Evolutionary conservation across 1,140 invertebrate species (phyloP), one percentile per base, ranked within the genome.

Genomic region (Lasioglossum baleicum): DNA sequence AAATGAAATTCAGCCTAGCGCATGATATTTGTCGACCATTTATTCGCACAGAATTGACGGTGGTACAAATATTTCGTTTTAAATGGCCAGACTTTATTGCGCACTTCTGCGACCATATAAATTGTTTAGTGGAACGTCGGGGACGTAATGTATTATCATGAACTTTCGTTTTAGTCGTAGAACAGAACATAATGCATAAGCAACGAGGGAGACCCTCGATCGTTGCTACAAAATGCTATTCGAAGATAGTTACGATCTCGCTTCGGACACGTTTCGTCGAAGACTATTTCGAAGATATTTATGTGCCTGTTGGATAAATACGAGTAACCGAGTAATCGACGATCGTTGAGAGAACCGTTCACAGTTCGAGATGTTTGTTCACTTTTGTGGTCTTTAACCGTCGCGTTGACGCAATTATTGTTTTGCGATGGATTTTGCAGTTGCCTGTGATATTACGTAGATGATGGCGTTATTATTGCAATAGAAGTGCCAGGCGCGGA

Each of bases 401-500:
- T n/a, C n/a, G n/a, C n/a, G n/a, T n/a, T n/a, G n/a, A n/a, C n/a
- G n/a, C n/a, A n/a, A n/a, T n/a, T n/a, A 68, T 76, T 69, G 58
- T 77, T 67, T 70, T 72, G 69, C 66, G 69, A 26, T 80, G 85
- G 67, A 82, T 22, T 64, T 82, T 76, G 76, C 75, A 76, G 83
- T 83, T 86, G 68, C 85, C 85, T 85, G 83, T 83, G 84, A 86
- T 85, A 85, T 85, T 80, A 85, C 65, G 81, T 83, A 83, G 80
- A 75, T 60, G 75, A 86, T 84, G 64, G 64, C 67, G 42, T 60
- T 65, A 53, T 81, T 70, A 58, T 84, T 81, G 81, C 79, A 61
- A 70, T 80, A 58, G 67, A 65, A 26, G 58, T 10, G 15, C 22
- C 42, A 13, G 20, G 11, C 31, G 31, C 13, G 40, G 4, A 4